Evolutionary conservation across 2,797 vertebrate genomes (phyloP).

Genomic region (Sebastes oblongus): DNA sequence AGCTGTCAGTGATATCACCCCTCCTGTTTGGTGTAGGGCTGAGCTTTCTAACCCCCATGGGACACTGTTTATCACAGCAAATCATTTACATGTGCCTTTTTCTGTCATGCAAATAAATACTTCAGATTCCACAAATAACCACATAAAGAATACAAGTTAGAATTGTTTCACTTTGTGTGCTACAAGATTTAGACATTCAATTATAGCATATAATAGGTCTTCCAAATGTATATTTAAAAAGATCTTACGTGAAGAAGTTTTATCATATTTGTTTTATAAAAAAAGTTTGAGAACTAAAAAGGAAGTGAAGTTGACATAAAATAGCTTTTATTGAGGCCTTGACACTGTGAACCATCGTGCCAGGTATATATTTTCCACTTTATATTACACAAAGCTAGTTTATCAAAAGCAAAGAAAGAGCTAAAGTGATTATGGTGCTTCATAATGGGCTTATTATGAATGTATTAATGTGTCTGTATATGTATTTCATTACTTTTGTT

Average conservation of each 20-base stretch:
- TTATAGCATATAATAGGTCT: not conserved
- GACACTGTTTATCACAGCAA: constrained; percentile 11
- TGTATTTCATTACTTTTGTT: too few species aligned
- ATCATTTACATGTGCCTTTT: constrained; percentile 42
- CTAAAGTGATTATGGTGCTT: not conserved
- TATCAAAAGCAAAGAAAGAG: not conserved
- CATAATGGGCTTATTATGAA: too few species aligned
- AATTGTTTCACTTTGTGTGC: not conserved
- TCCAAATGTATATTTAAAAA: not conserved
- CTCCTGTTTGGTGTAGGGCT: not conserved
- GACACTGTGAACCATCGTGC: not conserved
- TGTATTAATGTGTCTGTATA: too few species aligned
- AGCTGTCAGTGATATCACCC: constrained; percentile 17
- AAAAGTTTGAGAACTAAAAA: not conserved
- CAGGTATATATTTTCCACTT: not conserved
- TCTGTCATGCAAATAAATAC: constrained; percentile 58
- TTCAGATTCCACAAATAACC: constrained; percentile 29
- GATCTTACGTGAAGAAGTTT: not conserved
- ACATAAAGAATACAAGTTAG: not conserved
- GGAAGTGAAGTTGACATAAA: not conserved
- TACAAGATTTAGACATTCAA: not conserved
- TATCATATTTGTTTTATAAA: not conserved
- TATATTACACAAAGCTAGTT: not conserved
- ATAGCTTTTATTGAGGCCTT: not conserved
- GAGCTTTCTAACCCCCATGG: constrained; percentile 14